A percentile compares a stretch with the other conserved stretches of the same genome.
Evolutionary conservation across 2,113 vertebrate species (phyloP).

Genomic region (Protobothrops flavoviridis): DNA sequence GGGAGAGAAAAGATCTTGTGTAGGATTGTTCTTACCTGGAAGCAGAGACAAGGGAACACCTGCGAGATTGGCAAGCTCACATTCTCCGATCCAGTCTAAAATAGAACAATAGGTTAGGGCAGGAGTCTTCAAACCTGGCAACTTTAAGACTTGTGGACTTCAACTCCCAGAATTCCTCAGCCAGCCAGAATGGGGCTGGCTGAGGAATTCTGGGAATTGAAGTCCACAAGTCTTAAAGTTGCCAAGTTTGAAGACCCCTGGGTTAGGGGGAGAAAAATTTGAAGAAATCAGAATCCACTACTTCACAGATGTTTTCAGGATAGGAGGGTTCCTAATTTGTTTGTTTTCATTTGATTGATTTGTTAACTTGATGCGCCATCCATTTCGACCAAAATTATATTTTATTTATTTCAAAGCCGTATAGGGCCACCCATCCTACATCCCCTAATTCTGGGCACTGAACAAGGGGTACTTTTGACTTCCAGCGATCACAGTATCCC

Average conservation of each 20-base stretch:
- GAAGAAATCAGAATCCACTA: neutral
- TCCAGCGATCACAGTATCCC: neutral
- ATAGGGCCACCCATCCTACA: neutral
- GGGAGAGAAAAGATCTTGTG: neutral
- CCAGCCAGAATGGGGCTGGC: no score
- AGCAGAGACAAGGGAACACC: constrained; percentile 75
- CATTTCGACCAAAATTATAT: neutral
- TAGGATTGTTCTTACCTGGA: constrained; percentile 66
- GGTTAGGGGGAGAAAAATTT: neutral
- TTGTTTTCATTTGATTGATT: neutral
- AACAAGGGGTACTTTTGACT: neutral
- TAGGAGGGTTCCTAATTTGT: neutral
- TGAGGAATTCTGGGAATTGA: no score
- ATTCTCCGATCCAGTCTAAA: constrained; percentile 63
- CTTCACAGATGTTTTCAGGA: neutral
- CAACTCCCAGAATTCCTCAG: no score
- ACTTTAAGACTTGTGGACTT: no score
- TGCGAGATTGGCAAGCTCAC: constrained; percentile 55
- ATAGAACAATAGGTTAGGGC: neutral
- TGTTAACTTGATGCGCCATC: neutral
- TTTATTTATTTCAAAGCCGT: neutral
- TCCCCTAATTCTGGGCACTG: neutral
- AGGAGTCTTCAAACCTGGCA: no score
- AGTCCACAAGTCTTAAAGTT: no score
- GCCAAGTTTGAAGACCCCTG: no score